Percentiles rank a stretch among this genome's conserved stretches.
Conservation (phyloP, 2,888 invertebrate genomes). For the Diploptera punctata region DNA sequence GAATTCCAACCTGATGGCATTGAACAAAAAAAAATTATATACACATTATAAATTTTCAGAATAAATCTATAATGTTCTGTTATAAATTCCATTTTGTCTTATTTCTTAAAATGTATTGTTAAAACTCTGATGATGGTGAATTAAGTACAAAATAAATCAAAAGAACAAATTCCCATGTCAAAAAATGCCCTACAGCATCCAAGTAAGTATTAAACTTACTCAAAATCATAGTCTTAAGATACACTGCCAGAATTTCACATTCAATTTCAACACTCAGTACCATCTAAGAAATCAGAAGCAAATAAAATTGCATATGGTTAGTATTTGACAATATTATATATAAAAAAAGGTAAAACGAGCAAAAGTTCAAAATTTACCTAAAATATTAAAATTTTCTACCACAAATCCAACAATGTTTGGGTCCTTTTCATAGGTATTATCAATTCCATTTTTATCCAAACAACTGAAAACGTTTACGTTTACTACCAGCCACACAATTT, state of each 20-base stretch:
- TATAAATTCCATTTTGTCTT: no score
- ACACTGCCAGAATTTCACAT: background rate
- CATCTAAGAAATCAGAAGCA: no score
- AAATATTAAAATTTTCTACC: conserved; percentile 47
- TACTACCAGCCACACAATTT: conserved; percentile 60
- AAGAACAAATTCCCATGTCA: no score
- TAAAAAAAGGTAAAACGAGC: background rate
- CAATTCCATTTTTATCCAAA: conserved; percentile 46
- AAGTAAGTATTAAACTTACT: background rate
- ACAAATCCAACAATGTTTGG: conserved; percentile 76
- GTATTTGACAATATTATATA: background rate
- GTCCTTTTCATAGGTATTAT: conserved; percentile 53
- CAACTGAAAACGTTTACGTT: conserved; percentile 61
- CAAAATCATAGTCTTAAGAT: background rate
- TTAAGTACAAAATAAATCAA: no score
- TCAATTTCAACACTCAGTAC: background rate
- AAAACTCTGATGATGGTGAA: no score
- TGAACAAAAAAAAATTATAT: no score
- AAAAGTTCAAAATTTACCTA: background rate
- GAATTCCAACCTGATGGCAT: no score
- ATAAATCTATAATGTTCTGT: no score
- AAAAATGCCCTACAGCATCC: no score
- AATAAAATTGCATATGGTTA: background rate
- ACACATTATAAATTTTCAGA: no score
- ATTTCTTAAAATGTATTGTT: no score